Percentiles rank a stretch among this genome's conserved stretches.
Conservation (phyloP, 92 coral and sea anemone genomes). For the Palythoa heliodiscus region DNA sequence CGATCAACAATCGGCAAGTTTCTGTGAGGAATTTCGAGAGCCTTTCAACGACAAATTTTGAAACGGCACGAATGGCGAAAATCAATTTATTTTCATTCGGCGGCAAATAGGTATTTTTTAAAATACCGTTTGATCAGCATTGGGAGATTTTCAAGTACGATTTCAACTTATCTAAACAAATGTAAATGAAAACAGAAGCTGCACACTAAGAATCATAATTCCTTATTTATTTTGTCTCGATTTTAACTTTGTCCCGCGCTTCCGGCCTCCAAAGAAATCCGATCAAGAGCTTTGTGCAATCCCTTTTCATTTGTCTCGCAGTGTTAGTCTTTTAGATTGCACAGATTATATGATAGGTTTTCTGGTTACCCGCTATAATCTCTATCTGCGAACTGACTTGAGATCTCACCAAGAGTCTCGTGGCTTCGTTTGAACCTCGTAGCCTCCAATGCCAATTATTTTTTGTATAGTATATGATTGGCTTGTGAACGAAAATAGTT, state of each 20-base stretch:
- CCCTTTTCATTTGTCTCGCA: conserved; percentile 38
- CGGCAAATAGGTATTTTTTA: neutral
- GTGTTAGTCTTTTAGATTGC: conserved; percentile 35
- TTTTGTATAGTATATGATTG: neutral
- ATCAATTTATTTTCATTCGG: neutral
- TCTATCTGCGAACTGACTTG: conserved; percentile 43
- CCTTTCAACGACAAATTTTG: neutral
- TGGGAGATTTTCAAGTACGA: conserved; percentile 37
- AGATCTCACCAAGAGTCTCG: conserved; percentile 1
- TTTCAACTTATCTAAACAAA: conserved; percentile 63
- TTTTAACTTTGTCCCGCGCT: conserved; percentile 36
- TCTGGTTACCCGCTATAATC: conserved; percentile 29
- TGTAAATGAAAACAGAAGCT: conserved; percentile 43
- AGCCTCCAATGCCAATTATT: conserved; percentile 3
- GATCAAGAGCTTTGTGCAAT: conserved; percentile 36
- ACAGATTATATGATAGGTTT: conserved; percentile 35
- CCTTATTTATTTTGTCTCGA: conserved; percentile 51
- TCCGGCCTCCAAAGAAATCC: conserved; percentile 45
- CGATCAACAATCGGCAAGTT: neutral
- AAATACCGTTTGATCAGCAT: conserved; percentile 35
- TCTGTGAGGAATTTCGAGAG: neutral
- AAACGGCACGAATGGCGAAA: neutral
- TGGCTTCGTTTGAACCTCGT: neutral
- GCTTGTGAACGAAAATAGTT: conserved; percentile 15
- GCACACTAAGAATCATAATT: conserved; percentile 44